These are phyloP conservation scores for Florisuga fusca DNA, from an alignment of 2,797 vertebrate species.

Conservation along the genomic window DNA sequence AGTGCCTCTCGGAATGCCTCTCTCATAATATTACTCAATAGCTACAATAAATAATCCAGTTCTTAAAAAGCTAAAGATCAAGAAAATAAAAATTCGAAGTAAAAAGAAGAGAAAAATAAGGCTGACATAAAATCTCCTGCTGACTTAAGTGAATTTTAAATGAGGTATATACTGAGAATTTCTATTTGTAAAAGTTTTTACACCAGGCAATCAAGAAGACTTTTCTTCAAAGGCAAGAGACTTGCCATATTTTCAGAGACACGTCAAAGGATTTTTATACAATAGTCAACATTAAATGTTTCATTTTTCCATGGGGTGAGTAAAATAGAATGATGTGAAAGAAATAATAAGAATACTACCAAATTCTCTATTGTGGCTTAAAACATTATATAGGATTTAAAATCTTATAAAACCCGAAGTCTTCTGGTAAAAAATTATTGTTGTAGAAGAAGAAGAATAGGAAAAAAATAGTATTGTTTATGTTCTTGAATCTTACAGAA, in stretches of 20 bases:
- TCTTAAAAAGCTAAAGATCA: not conserved
- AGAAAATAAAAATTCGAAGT: not conserved
- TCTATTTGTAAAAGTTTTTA: not conserved
- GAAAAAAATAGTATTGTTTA: not conserved
- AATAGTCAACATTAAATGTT: slow-evolving; percentile 10
- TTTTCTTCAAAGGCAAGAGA: slow-evolving; percentile 4
- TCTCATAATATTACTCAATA: not conserved
- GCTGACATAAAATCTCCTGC: not conserved
- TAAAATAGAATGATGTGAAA: slow-evolving; percentile 16
- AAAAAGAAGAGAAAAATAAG: not conserved
- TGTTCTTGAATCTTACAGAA: not conserved
- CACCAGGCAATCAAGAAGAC: not conserved
- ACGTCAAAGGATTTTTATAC: not conserved
- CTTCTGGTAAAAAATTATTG: slow-evolving; percentile 11
- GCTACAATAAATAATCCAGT: not conserved
- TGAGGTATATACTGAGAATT: not conserved
- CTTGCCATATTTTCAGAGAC: not conserved
- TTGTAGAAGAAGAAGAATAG: not conserved
- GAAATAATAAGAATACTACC: slow-evolving; percentile 14
- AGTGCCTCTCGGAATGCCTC: not conserved
- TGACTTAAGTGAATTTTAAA: not conserved
- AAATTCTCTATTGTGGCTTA: slow-evolving; percentile 33
- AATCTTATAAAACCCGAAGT: slow-evolving; percentile 31
- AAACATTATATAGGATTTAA: slow-evolving; percentile 36
- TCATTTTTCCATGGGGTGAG: slow-evolving; percentile 29